Base-by-base conservation (phyloP, 2,113 vertebrate genomes). In the Oreochromis niloticus region DNA sequence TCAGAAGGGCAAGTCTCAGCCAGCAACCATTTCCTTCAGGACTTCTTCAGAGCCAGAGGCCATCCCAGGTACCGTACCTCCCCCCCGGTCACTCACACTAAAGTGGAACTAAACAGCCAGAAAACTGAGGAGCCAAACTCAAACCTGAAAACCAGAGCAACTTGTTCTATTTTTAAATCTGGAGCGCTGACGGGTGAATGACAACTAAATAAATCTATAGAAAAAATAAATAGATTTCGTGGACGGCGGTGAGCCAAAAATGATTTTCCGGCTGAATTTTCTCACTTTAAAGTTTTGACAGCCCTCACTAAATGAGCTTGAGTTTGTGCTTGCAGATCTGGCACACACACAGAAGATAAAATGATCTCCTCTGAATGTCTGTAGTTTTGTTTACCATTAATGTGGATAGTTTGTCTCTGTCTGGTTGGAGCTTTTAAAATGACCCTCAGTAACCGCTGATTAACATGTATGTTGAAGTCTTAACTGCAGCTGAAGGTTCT, bases 1-100 rank as follows among this genome's bases (percentile, higher is more conserved):
- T 94, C 96, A 97, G 93, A 98, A 98, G 92, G 99, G 99, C 85
- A 98, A 97, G 46, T 99, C 98, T 11, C 96, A 97, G 17, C 96
- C 98, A 0, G 98, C 97, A 3, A 96, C 90, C 36, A 96, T 98
- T 55, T 95, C 97, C 73, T 98, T 99, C 96, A 96, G 94, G 89
- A 99, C 98, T 2, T 96, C 97, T 0, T 94, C 97, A 0, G 95
- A 98, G 94, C 98, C 98, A 11, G 98, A 98, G 0, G 96, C 96
- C 80, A 97, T 98, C 93, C 98, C 98, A 98, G 99, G 99, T 99
- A 98, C 32, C n/a, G 10, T 52, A 52, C 48, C 43, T 19, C 9
- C 78, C 59, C 59, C 87, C 75, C 85, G 7, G 9, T 50, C 80
- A 39, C 56, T 59, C 81, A 34, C 83, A 63, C 48, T 78, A 55